Conservation (phyloP, 2,888 invertebrate genomes). For the Polietes domitor region DNA sequence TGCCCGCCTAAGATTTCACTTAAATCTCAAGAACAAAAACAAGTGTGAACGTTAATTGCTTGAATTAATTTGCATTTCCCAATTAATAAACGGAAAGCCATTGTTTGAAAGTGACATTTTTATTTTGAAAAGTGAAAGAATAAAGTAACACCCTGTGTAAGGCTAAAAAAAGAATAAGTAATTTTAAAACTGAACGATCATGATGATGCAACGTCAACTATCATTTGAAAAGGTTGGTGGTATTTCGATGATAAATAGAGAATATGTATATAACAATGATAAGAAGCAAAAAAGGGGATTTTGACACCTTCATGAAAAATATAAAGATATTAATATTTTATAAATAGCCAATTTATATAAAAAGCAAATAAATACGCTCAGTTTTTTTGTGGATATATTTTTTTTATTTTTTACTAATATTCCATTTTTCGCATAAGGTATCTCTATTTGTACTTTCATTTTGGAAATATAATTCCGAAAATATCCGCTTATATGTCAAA, state of each 20-base stretch:
- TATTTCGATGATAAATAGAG: conserved; percentile 2
- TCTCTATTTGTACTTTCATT: too few relatives aligned
- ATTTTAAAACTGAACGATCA: conserved; percentile 61
- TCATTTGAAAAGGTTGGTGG: conserved; percentile 78
- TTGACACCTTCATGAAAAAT: too few relatives aligned
- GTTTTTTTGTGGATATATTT: too few relatives aligned
- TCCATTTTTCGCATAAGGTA: too few relatives aligned
- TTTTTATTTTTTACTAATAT: too few relatives aligned
- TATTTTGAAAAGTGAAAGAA: neutral
- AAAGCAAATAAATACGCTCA: too few relatives aligned
- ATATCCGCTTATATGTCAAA: too few relatives aligned
- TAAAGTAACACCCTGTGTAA: conserved; percentile 4
- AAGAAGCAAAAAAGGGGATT: neutral
- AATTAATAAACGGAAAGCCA: neutral
- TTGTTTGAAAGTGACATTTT: neutral
- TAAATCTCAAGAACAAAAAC: neutral
- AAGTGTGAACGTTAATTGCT: neutral
- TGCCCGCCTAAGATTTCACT: conserved; percentile 60
- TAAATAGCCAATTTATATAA: neutral
- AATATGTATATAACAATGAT: neutral
- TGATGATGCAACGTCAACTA: conserved; percentile 76
- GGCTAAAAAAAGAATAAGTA: conserved; percentile 16
- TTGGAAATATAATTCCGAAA: too few relatives aligned
- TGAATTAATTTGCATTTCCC: too few relatives aligned
- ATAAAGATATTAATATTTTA: neutral